These are phyloP conservation scores for Diprion similis DNA, from an alignment of 1,140 invertebrate genomes.

Conservation along the genomic window DNA sequence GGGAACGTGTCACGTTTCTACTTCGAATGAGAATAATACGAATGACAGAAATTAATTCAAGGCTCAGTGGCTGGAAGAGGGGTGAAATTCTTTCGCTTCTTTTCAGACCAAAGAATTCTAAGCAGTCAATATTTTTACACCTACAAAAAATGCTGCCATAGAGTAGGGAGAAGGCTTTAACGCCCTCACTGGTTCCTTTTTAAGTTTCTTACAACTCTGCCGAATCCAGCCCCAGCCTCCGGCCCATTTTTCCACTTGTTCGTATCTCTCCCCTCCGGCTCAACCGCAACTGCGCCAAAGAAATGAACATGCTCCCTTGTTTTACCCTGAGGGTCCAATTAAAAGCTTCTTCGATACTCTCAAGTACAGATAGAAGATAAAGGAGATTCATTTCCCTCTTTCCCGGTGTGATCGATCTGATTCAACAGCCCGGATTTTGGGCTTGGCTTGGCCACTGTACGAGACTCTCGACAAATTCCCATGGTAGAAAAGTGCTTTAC, in stretches of 20 bases:
- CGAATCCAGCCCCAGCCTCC: not conserved
- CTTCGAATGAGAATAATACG: no score
- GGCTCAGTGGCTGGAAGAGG: no score
- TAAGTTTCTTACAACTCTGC: slow-evolving; percentile 1
- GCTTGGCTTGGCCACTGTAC: no score
- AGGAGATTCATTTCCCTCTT: not conserved
- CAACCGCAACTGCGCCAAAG: not conserved
- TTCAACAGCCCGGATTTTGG: no score
- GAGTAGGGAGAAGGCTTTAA: not conserved
- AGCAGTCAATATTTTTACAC: no score
- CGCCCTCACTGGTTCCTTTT: not conserved
- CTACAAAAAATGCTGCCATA: not conserved
- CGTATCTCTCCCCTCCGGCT: not conserved
- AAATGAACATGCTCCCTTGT: not conserved
- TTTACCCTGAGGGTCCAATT: not conserved
- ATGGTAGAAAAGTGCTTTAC: not conserved
- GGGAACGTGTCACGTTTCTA: not conserved
- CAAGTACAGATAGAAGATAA: not conserved
- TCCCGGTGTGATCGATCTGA: not conserved
- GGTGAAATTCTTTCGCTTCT: no score
- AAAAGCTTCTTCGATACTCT: not conserved
- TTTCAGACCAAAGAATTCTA: no score
- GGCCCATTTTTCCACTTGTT: not conserved
- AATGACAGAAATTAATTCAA: no score
- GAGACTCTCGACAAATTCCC: no score